Base-by-base conservation (phyloP, 64 coral and sea anemone genomes). In the Montipora cactus region DNA sequence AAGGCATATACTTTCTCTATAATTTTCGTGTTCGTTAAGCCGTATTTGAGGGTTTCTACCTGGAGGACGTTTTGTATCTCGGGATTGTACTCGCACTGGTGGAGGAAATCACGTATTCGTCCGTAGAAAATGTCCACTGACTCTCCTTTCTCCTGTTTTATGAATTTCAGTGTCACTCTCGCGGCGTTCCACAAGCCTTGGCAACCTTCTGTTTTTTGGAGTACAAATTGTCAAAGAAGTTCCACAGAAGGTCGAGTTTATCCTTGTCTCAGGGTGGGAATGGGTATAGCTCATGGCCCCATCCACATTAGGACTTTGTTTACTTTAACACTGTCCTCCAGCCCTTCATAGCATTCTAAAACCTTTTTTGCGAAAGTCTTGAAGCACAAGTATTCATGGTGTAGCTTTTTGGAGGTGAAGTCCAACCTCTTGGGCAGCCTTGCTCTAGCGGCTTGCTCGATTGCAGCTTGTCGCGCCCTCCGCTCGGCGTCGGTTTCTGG, bases 171-270 rank as follows among this genome's bases (percentile, higher is more conserved):
- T 23, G 22, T 23, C 22, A 23, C 0, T 23, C 22, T 23, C 22
- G 0, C 22, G 22, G 0, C 92, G 58, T 89, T 94, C 93, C 87
- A 94, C 87, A 79, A 94, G 76, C 92, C 92, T 44, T 94, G 92
- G 88, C 79, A 94, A 89, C 93, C 93, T 94, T 89, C n/a, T n/a
- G n/a, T n/a, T n/a, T 94, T 78, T 83, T 89, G 93, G 87, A 94
- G 81, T 87, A 94, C 87, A 94, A 87, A 25, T 94, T 94, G 93
- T 89, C 87, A 94, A 94, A 94, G 87, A 94, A 89, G 87, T 87
- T 84, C 93, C 93, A 94, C 79, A 94, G 93, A 1, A 79, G 93
- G 69, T 82, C 79, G 2, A 94, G 87, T 94, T 89, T 94, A 89
- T 89, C 87, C 28, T 89, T 94, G 93, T 94, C 93, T 90, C 93